A percentile compares a stretch with the other conserved stretches of the same genome.
These are phyloP conservation scores for Archivesica marissinica DNA, from an alignment of 1,140 invertebrate species.

Conservation along the genomic window DNA sequence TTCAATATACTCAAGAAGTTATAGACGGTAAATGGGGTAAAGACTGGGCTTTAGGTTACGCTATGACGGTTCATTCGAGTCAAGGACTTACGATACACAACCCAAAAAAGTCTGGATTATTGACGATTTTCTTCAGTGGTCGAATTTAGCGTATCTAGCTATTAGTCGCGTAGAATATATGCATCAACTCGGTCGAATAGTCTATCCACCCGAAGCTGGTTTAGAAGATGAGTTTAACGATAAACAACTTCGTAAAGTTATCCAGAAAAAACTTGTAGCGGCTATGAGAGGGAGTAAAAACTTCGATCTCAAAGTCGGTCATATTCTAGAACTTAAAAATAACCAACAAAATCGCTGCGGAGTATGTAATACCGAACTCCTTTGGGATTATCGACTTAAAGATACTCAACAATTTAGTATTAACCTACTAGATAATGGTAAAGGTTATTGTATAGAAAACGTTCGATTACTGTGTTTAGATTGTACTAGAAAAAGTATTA, in stretches of 20 bases:
- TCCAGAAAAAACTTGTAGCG: neutral
- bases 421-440: neutral
- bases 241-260: neutral
- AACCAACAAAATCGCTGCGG: too few species aligned
- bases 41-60: too few species aligned
- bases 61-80: neutral
- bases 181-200: neutral
- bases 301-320: neutral
- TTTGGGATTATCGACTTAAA: neutral
- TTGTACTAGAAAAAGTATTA: neutral
- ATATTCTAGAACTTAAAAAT: neutral
- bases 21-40: too few species aligned
- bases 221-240: neutral
- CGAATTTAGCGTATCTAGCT: too few species aligned
- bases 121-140: too few species aligned
- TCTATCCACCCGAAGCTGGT: neutral
- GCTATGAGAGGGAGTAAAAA: neutral
- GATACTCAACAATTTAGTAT: neutral
- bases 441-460: neutral
- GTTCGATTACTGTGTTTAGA: neutral
- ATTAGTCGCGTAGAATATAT: neutral
- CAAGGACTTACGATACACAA: neutral
- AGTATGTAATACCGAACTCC: neutral
- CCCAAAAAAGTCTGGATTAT: neutral
- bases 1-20: neutral